phyloP scores from a whole-genome alignment of 2,888 invertebrate species.

The Megalurothrips usitatus region DNA sequence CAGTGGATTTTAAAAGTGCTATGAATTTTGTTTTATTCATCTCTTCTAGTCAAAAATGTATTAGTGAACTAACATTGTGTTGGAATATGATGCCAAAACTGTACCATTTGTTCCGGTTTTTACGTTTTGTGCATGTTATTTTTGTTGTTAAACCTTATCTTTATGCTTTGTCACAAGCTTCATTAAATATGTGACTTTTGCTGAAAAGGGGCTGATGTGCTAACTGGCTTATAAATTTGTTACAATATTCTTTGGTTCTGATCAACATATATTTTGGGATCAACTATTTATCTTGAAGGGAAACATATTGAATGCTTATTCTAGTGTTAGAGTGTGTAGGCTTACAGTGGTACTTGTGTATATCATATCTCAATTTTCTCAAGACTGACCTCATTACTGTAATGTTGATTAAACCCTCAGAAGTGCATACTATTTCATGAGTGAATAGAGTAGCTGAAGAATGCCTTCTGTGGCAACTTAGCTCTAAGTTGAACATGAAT shows the following conservation, averaged over 20 bases:
- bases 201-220: neutral
- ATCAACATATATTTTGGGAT: too few relatives aligned
- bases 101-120: neutral
- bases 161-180: neutral
- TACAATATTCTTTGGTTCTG: too few relatives aligned
- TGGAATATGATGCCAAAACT: neutral
- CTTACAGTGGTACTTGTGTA: neutral
- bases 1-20: neutral
- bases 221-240: neutral
- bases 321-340: neutral
- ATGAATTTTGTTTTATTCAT: neutral
- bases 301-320: neutral
- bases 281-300: too few relatives aligned
- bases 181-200: neutral
- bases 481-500: neutral
- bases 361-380: neutral
- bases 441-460: neutral
- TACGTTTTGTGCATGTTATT: neutral
- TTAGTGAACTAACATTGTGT: neutral
- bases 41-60: conserved; percentile 1
- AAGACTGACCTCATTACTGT: neutral
- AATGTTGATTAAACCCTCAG: neutral
- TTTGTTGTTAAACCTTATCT: neutral
- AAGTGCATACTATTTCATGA: conserved; percentile 15
- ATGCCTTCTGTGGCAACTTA: neutral